Base-by-base conservation (phyloP, 2,888 invertebrate species). In the Agriopis aurantiaria region DNA sequence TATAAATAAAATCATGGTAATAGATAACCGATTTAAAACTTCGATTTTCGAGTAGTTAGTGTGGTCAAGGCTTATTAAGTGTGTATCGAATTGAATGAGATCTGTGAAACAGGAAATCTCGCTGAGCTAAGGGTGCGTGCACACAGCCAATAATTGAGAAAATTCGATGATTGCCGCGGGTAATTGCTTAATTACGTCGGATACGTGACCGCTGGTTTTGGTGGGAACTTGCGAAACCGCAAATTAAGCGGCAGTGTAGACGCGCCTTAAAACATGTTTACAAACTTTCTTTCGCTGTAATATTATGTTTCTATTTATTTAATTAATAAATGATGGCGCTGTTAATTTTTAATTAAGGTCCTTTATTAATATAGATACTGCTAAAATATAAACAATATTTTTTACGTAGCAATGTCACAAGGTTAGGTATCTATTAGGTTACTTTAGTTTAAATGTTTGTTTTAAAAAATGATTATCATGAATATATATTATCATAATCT, bases 171-270 rank as follows among this genome's bases (percentile, higher is more conserved):
- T 73, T 74, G 69, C 60, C 62, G 70, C 71, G 69, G 51, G 67
- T 75, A 73, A 76, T 76, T 73, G 75, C 73, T 76, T 76, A 76
- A 75, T 76, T 75, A 74, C 74, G 67, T 14, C 68, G 72, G 70
- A 71, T 74, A 74, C 75, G 73, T 75, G 75, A 75, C 74, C 70
- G 72, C 65, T 65, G 68, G 63, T 71, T 71, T 74, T 57, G 72
- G 71, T 75, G 75, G 71, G 77, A 76, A 68, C 65, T 71, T 68
- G 68, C 66, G 65, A 74, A 74, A 74, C 63, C 63, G 63, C 49
- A 43, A 67, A 65, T 61, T 65, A 46, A 63, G 46, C 55, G 23
- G 45, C 56, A 63, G 57, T 67, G 55, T 67, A 11, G 40, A 67
- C 45, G 59, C 53, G 40, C 66, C 59, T 64, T 67, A 52, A 70